phyloP scores from a whole-genome alignment of 2,797 vertebrate genomes.

The Sebastes flavidus region DNA sequence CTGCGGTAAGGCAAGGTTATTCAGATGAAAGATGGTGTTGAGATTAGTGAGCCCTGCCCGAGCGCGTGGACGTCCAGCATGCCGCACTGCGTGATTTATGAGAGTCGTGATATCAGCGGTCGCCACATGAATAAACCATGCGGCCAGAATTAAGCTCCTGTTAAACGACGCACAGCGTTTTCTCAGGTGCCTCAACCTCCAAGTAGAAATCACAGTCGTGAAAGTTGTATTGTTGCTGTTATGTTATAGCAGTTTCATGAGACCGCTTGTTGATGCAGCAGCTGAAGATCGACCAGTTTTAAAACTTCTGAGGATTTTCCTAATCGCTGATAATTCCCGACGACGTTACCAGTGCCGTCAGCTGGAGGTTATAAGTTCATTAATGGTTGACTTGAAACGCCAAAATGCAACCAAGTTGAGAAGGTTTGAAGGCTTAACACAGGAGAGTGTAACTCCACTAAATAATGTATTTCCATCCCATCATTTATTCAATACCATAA shows the following conservation, averaged over 20 bases:
- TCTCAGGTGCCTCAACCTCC: constrained; percentile 70
- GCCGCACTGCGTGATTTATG: constrained; percentile 85
- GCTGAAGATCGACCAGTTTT: not conserved
- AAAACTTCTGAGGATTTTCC: constrained; percentile 5
- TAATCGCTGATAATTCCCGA: not conserved
- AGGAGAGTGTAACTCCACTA: not conserved
- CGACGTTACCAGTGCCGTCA: not conserved
- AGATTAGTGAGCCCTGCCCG: constrained; percentile 84
- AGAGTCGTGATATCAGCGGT: constrained; percentile 82
- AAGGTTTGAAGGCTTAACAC: not conserved
- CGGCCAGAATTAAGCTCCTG: constrained; percentile 82
- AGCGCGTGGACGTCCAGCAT: constrained; percentile 69
- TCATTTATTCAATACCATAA: constrained; percentile 6
- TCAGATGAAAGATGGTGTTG: constrained; percentile 83
- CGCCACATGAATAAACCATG: constrained; percentile 86
- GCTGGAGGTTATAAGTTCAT: constrained; percentile 2
- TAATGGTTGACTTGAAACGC: not conserved
- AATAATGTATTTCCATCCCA: constrained; percentile 2
- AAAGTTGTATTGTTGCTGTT: constrained; percentile 56
- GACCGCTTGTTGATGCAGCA: constrained; percentile 13
- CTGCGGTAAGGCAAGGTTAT: constrained; percentile 83
- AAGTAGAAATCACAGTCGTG: constrained; percentile 52
- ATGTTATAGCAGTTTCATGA: constrained; percentile 32
- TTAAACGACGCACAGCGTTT: constrained; percentile 81
- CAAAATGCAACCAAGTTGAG: not conserved